phyloP scores from a whole-genome alignment of 2,113 vertebrate genomes.

The Sturnira hondurensis region DNA sequence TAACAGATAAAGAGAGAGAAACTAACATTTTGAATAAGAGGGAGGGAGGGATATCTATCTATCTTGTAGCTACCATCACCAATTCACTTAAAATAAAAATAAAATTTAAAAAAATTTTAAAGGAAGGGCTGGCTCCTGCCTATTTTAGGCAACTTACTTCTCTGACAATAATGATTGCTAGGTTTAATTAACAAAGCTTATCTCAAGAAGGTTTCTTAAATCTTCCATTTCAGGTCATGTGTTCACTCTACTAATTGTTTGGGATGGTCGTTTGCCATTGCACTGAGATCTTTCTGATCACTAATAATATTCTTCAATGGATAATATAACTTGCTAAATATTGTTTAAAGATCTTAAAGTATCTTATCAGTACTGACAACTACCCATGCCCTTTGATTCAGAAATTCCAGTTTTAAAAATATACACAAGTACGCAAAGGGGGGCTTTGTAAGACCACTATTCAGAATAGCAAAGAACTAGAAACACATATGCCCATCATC shows the following conservation, averaged over 20 bases:
- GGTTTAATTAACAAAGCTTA: not conserved
- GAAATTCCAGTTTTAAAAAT: slow-evolving; percentile 28
- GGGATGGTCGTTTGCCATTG: not conserved
- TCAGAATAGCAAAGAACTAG: slow-evolving; percentile 2
- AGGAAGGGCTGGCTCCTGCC: not conserved
- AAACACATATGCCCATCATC: not conserved
- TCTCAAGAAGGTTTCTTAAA: not conserved
- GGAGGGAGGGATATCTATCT: not conserved
- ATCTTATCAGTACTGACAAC: slow-evolving; percentile 6
- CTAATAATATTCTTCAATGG: not conserved
- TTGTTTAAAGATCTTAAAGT: slow-evolving; percentile 14
- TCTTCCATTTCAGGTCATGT: not conserved
- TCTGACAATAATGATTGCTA: not conserved
- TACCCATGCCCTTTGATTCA: not conserved
- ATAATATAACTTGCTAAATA: not conserved
- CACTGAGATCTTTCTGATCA: not conserved
- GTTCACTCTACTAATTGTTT: not conserved
- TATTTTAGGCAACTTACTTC: not conserved
- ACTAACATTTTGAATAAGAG: not conserved
- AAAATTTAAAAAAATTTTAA: not conserved
- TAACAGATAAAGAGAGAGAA: not conserved
- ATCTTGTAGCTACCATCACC: not conserved
- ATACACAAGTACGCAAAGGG: not conserved
- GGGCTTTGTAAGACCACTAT: not conserved
- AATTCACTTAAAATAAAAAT: not conserved